A percentile compares a stretch with the other conserved stretches of the same genome.
These are phyloP conservation scores for Hydropotes inermis DNA, from an alignment of 2,113 vertebrate species.

Conservation along the genomic window DNA sequence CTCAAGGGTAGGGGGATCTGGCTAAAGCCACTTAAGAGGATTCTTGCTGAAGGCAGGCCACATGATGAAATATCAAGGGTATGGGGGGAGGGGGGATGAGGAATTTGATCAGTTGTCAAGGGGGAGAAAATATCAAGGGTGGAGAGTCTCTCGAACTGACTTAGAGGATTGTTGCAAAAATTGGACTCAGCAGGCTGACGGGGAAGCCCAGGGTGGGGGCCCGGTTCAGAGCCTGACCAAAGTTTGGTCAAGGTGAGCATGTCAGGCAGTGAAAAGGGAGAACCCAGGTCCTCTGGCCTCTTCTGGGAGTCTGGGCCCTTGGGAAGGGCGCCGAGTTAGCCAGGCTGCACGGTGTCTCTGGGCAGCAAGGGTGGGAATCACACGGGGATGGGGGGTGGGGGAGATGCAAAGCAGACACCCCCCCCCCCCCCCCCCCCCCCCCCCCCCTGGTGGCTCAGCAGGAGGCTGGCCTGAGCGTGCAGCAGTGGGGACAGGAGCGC, in stretches of 20 bases:
- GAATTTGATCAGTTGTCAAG: background rate
- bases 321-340: background rate
- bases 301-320: background rate
- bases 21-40: background rate
- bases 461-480: background rate
- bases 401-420: background rate
- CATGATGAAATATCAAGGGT: no score
- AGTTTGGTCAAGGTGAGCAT: background rate
- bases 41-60: background rate
- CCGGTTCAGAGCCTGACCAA: background rate
- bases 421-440: background rate
- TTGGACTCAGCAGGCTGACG: background rate
- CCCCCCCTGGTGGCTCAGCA: accelerated
- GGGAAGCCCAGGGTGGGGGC: background rate
- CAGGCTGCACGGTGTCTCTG: background rate
- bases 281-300: background rate
- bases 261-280: background rate
- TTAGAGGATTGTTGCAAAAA: background rate
- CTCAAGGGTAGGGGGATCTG: background rate
- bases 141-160: background rate
- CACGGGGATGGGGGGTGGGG: background rate
- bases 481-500: background rate
- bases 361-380: background rate
- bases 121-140: background rate
- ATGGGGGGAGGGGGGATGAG: background rate